Conservation (phyloP, 2,888 invertebrate species). For the Tryphoninae sp. region DNA sequence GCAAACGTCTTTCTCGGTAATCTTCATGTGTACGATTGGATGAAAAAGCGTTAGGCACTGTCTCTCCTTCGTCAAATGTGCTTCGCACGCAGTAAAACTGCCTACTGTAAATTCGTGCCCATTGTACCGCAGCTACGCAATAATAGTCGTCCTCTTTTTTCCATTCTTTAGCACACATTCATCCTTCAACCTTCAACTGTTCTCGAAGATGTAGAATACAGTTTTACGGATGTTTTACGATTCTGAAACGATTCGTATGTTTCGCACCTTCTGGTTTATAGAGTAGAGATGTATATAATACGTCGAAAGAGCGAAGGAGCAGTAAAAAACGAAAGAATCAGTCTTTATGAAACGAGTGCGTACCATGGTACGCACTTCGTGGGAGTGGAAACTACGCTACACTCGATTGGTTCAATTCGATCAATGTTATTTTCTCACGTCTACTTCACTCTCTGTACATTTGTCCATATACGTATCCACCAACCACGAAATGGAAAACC, state of each 20-base stretch:
- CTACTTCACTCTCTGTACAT: conserved; percentile 1
- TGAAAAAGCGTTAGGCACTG: conserved; percentile 7
- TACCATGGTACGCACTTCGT: neutral
- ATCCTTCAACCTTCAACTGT: conserved; percentile 27
- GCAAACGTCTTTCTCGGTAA: too few species aligned
- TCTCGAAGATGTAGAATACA: conserved; percentile 29
- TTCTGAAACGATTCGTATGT: conserved; percentile 3
- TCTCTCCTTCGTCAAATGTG: conserved; percentile 15
- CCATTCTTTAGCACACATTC: conserved; percentile 13
- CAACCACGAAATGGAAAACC: neutral
- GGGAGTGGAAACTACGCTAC: conserved; percentile 35
- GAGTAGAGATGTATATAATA: neutral
- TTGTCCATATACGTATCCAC: neutral
- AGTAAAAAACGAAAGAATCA: conserved; percentile 17
- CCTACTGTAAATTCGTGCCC: conserved; percentile 1
- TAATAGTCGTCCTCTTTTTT: conserved; percentile 17
- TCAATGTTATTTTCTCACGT: conserved; percentile 23
- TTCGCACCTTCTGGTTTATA: conserved; percentile 36
- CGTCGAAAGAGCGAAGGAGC: neutral
- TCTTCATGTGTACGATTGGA: neutral
- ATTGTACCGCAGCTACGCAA: neutral
- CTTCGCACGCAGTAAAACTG: neutral
- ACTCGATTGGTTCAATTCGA: conserved; percentile 29
- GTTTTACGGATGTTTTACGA: conserved; percentile 47
- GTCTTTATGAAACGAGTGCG: conserved; percentile 31